A percentile compares a stretch with the other conserved stretches of the same genome.
Conservation (phyloP, 2,113 vertebrate genomes). For the Datnioides undecimradiatus region DNA sequence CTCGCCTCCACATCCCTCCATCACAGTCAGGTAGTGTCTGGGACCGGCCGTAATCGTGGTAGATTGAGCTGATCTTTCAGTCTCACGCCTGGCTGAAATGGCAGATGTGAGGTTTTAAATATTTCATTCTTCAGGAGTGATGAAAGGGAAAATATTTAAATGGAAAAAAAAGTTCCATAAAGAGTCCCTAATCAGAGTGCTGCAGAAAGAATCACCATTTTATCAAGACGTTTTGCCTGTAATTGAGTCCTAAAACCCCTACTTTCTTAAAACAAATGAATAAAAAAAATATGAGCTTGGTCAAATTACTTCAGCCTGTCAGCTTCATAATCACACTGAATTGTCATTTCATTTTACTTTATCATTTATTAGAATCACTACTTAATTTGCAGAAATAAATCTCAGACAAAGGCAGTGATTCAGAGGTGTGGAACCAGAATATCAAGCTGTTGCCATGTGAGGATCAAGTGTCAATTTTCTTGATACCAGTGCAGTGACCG, state of each 20-base stretch:
- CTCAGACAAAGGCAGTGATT: neutral
- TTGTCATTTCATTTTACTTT: neutral
- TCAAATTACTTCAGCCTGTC: neutral
- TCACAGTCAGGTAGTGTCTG: conserved; percentile 66
- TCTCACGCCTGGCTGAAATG: conserved; percentile 49
- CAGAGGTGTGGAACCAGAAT: neutral
- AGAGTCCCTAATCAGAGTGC: neutral
- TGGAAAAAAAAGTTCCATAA: conserved; percentile 6
- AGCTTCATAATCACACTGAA: neutral
- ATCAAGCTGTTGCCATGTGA: neutral
- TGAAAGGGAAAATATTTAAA: conserved; percentile 29
- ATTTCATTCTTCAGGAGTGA: conserved; percentile 44
- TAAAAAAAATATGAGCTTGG: neutral
- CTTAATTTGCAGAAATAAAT: neutral
- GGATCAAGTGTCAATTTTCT: neutral
- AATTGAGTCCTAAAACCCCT: neutral
- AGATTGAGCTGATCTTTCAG: conserved; percentile 69
- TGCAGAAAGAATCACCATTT: neutral
- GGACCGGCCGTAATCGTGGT: conserved; percentile 47
- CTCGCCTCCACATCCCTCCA: conserved; percentile 39
- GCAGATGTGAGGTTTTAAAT: conserved; percentile 62
- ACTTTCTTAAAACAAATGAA: neutral
- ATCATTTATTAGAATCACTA: neutral
- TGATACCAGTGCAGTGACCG: neutral
- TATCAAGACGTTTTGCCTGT: neutral